phyloP scores from a whole-genome alignment of 1,140 invertebrate genomes.

The Mya arenaria region DNA sequence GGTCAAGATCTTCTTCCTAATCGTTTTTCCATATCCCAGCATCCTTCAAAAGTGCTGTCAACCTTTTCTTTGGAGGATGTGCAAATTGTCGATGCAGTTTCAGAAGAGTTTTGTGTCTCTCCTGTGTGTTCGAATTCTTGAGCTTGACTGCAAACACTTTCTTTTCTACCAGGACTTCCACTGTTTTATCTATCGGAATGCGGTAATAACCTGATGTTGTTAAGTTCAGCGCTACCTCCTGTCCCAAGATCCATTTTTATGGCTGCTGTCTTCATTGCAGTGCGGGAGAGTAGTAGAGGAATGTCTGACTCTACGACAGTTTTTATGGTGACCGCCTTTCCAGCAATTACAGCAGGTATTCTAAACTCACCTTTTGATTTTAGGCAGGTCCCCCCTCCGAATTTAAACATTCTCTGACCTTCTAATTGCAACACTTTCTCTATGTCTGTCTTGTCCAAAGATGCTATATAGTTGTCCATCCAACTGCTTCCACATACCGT shows the following conservation, averaged over 20 bases:
- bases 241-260: slow-evolving; percentile 57
- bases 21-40: slow-evolving; percentile 51
- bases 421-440: slow-evolving; percentile 33
- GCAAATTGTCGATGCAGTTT: slow-evolving; percentile 61
- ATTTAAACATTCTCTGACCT: slow-evolving; percentile 55
- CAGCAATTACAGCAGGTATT: slow-evolving; percentile 51
- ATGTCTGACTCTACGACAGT: slow-evolving; percentile 62
- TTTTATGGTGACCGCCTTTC: slow-evolving; percentile 54
- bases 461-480: slow-evolving; percentile 51
- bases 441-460: slow-evolving; percentile 18
- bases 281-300: slow-evolving; percentile 54
- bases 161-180: slow-evolving; percentile 35
- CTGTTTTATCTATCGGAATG: slow-evolving; percentile 43
- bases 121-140: slow-evolving; percentile 16
- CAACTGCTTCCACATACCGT: slow-evolving; percentile 55
- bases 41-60: slow-evolving; percentile 50
- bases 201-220: slow-evolving; percentile 59
- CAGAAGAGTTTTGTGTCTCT: slow-evolving; percentile 34
- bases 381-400: slow-evolving; percentile 35
- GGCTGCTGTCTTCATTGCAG: slow-evolving; percentile 54
- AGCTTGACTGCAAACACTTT: slow-evolving; percentile 40
- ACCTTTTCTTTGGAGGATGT: slow-evolving; percentile 55
- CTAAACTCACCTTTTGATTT: slow-evolving; percentile 34
- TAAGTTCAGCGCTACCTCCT: slow-evolving; percentile 50
- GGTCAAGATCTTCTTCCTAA: slow-evolving; percentile 44